Percentiles rank a stretch among this genome's conserved stretches.
phyloP scores from a whole-genome alignment of 2,888 invertebrate genomes.

The Frankliniella intonsa region DNA sequence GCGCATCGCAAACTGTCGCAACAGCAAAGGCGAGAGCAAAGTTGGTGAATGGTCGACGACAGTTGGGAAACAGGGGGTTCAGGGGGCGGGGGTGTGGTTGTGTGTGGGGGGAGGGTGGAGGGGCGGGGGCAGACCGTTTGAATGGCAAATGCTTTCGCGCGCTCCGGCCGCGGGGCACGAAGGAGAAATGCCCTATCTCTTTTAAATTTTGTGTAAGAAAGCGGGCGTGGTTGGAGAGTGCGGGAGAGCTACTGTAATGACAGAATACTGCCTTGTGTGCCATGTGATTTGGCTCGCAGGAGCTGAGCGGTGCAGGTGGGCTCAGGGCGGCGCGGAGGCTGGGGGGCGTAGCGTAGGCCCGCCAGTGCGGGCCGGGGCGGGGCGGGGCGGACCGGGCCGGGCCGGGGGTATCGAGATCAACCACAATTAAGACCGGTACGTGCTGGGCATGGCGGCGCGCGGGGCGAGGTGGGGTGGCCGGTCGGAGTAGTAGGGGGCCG shows the following conservation, averaged over 20 bases:
- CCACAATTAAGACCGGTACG: not conserved
- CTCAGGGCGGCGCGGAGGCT: no score
- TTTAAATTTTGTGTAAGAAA: no score
- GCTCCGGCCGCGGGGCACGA: no score
- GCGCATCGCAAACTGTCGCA: not conserved
- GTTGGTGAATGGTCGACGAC: conserved; percentile 10
- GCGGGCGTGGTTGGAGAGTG: no score
- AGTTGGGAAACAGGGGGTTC: conserved; percentile 7
- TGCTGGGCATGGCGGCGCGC: not conserved
- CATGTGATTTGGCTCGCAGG: no score
- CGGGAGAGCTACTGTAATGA: no score
- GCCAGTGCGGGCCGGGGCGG: no score
- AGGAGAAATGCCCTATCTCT: no score
- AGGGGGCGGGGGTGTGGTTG: not conserved
- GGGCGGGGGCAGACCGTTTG: not conserved
- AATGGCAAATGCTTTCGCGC: no score
- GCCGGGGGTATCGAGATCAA: not conserved
- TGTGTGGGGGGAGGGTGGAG: not conserved
- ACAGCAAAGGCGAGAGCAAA: conserved; percentile 5
- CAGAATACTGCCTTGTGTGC: no score
- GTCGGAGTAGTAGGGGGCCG: no score
- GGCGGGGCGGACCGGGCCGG: not conserved
- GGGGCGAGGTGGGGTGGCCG: not conserved
- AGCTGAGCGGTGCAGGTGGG: no score
- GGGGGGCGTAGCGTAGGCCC: not conserved